A percentile compares a stretch with the other conserved stretches of the same genome.
Conservation (phyloP, 2,888 invertebrate genomes). For the Chaetogeoica ovagalla region DNA sequence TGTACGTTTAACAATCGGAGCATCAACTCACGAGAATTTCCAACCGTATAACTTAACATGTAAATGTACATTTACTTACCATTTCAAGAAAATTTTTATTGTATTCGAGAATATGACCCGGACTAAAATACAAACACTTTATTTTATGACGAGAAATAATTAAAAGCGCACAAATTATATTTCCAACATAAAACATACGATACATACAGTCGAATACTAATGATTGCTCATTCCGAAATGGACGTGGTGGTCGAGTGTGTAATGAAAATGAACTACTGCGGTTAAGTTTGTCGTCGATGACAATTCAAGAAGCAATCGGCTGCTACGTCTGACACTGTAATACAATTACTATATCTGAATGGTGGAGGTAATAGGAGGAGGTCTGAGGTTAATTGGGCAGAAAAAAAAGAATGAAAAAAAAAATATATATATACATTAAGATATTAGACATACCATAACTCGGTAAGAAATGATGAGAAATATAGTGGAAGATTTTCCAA, state of each 20-base stretch:
- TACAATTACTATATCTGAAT: neutral
- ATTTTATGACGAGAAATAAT: too few species aligned
- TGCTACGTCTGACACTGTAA: neutral
- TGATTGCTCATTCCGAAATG: neutral
- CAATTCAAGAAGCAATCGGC: constrained; percentile 10
- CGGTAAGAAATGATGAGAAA: neutral
- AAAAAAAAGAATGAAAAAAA: neutral
- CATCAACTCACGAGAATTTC: too few species aligned
- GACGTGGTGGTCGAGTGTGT: constrained; percentile 20
- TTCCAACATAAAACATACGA: too few species aligned
- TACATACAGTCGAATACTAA: neutral
- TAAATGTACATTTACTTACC: too few species aligned
- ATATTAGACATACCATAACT: neutral
- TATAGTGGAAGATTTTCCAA: neutral
- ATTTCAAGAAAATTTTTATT: too few species aligned
- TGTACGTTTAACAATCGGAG: too few species aligned
- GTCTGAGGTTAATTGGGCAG: constrained; percentile 38
- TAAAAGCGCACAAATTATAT: too few species aligned
- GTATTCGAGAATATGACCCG: too few species aligned
- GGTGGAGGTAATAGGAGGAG: neutral
- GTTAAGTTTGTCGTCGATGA: constrained; percentile 17
- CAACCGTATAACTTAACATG: too few species aligned
- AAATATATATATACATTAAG: neutral
- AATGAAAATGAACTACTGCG: constrained; percentile 32
- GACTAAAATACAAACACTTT: too few species aligned